Conservation (phyloP, 2,888 invertebrate genomes). For the Syrphus vitripennis region DNA sequence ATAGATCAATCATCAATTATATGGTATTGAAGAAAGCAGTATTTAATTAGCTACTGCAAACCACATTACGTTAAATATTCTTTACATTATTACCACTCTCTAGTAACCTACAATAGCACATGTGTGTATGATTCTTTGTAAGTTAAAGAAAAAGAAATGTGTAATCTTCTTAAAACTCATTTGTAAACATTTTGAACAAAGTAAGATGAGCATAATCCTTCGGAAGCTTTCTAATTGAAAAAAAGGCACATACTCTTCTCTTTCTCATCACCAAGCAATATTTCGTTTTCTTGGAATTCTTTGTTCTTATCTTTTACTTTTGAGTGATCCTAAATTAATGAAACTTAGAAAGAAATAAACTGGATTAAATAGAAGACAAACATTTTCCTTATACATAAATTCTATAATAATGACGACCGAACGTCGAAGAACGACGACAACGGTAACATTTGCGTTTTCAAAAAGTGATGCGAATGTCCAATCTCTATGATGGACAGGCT, state of each 20-base stretch:
- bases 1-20: too few species aligned
- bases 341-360: background rate
- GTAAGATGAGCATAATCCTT: background rate
- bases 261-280: background rate
- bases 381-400: background rate
- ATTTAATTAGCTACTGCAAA: too few species aligned
- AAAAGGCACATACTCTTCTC: background rate
- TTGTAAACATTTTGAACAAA: too few species aligned
- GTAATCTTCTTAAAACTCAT: too few species aligned
- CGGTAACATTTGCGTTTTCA: background rate
- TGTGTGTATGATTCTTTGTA: too few species aligned
- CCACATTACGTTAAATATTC: too few species aligned
- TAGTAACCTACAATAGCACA: too few species aligned
- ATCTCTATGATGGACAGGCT: conserved; percentile 13
- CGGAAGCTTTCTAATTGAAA: background rate
- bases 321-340: background rate
- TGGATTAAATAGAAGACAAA: background rate
- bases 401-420: background rate
- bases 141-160: too few species aligned
- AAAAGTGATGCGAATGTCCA: background rate
- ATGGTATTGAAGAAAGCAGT: too few species aligned
- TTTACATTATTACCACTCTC: too few species aligned
- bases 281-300: background rate
- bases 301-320: background rate
- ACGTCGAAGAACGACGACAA: background rate